Evolutionary conservation across 2,797 vertebrate species (phyloP).

Genomic region (Centropyge bicolor): DNA sequence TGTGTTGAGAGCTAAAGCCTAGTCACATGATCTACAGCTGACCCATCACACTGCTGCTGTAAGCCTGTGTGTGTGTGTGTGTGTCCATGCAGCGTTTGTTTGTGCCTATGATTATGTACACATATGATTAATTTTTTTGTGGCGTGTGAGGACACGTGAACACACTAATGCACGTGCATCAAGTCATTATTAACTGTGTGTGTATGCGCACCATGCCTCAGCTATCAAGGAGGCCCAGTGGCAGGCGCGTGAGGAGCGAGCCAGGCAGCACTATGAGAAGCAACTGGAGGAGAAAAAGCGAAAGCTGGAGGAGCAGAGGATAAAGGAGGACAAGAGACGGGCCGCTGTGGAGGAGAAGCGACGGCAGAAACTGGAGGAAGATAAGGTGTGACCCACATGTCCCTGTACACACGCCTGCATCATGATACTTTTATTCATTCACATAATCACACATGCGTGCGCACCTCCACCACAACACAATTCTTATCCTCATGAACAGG

Average conservation of each 20-base stretch:
- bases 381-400: conserved; percentile 84
- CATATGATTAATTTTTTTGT: not conserved
- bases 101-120: conserved; percentile 17
- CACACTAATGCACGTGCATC: conserved; percentile 15
- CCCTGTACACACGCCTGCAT: not conserved
- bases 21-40: conserved; percentile 72
- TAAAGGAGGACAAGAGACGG: conserved; percentile 91
- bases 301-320: conserved; percentile 92
- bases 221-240: conserved; percentile 90
- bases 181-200: conserved; percentile 12
- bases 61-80: conserved; percentile 42
- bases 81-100: conserved; percentile 11
- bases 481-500: not conserved
- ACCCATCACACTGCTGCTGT: conserved; percentile 54
- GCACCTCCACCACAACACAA: not conserved
- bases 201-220: conserved; percentile 57
- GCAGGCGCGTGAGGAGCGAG: conserved; percentile 91
- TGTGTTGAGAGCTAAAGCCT: conserved; percentile 67
- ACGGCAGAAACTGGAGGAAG: conserved; percentile 91
- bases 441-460: not conserved
- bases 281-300: conserved; percentile 92
- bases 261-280: conserved; percentile 92
- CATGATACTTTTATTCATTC: not conserved
- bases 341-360: conserved; percentile 95
- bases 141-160: not conserved